Conservation (phyloP, 2,113 vertebrate genomes). For the Microtus pennsylvanicus region DNA sequence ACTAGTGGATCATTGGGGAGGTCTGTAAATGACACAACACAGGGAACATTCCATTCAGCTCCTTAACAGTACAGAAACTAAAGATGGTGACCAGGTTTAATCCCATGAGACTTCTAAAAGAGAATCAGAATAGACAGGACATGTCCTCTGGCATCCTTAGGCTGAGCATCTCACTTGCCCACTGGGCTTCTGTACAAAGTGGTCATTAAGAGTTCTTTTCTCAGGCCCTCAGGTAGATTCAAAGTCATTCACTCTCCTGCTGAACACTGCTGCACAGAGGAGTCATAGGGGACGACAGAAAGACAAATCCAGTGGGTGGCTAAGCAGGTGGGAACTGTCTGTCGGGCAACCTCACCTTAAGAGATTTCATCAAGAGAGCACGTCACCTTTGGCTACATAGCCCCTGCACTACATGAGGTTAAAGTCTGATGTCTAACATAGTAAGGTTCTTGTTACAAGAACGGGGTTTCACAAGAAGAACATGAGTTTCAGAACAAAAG, state of each 20-base stretch:
- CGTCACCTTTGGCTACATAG: background rate
- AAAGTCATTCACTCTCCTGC: conserved; percentile 31
- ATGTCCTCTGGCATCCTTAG: background rate
- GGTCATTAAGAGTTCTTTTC: background rate
- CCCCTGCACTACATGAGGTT: background rate
- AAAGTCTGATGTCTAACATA: background rate
- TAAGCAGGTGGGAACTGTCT: background rate
- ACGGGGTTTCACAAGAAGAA: background rate
- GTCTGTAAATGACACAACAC: background rate
- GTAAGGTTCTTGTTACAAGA: background rate
- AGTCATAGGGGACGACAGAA: background rate
- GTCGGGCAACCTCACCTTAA: background rate
- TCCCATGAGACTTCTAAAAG: background rate
- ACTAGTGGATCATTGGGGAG: background rate
- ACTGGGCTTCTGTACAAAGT: background rate
- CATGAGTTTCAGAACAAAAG: background rate
- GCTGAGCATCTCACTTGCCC: background rate
- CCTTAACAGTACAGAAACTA: conserved; percentile 15
- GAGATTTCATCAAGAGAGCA: background rate
- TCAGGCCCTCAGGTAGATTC: conserved; percentile 1
- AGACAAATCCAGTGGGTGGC: background rate
- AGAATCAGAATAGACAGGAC: background rate
- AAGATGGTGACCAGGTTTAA: background rate
- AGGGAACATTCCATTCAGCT: background rate
- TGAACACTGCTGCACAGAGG: conserved; percentile 11